Percentiles rank a stretch among this genome's conserved stretches.
These are phyloP conservation scores for Aurelia coerulea DNA, from an alignment of 30 jellyfish, hydroid and myxozoan species.

Conservation along the genomic window DNA sequence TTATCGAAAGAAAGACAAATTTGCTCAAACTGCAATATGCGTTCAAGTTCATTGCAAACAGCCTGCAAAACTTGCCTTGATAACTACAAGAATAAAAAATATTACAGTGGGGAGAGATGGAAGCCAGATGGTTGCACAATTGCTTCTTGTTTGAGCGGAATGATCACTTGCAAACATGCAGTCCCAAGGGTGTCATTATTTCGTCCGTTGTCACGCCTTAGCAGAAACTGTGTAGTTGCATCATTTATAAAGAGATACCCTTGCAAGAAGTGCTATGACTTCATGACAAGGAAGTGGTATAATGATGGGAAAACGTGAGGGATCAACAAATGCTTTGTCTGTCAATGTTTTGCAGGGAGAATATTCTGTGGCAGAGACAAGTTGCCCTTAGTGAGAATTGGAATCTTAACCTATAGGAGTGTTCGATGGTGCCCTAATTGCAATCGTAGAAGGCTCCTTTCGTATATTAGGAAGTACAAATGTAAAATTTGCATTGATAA, in stretches of 20 bases:
- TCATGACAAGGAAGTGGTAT: neutral
- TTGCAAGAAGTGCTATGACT: slow-evolving; percentile 1
- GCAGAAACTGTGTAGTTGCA: neutral
- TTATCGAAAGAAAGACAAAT: neutral
- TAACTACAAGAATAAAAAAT: neutral
- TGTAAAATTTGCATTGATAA: slow-evolving; percentile 30
- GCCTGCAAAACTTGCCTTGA: slow-evolving; percentile 31
- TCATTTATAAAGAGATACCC: neutral
- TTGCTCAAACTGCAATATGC: slow-evolving; percentile 23
- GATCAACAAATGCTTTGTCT: slow-evolving; percentile 22
- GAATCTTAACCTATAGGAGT: neutral
- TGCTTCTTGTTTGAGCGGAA: neutral
- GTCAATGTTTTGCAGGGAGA: slow-evolving; percentile 37
- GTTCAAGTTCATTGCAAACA: neutral
- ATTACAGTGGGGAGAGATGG: slow-evolving; percentile 1
- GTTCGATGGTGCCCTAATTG: slow-evolving; percentile 20
- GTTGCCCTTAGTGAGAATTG: neutral
- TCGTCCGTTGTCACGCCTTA: neutral
- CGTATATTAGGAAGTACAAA: slow-evolving; percentile 1
- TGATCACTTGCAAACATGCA: neutral
- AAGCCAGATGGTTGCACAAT: slow-evolving; percentile 10
- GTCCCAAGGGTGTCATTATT: neutral
- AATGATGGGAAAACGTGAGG: slow-evolving; percentile 2
- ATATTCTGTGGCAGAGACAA: slow-evolving; percentile 16
- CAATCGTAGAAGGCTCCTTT: neutral